Conservation (phyloP, 2,888 invertebrate genomes). For the Isotomurus palustris region DNA sequence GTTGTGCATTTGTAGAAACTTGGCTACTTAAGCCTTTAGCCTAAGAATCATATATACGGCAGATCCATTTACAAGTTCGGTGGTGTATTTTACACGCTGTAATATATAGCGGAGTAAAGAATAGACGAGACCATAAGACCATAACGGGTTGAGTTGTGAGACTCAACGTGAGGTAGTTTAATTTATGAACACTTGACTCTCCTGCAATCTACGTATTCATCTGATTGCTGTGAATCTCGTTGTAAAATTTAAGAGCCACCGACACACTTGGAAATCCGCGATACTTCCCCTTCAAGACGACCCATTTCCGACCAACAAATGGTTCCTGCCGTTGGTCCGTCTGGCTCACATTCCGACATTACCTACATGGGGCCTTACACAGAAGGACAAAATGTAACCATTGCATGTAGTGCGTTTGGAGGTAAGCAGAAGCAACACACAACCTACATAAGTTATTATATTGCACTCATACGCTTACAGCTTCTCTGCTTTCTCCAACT, state of each 20-base stretch:
- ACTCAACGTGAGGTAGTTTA: too few species aligned
- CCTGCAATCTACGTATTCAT: too few species aligned
- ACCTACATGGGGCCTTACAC: constrained; percentile 48
- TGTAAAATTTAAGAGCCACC: constrained; percentile 39
- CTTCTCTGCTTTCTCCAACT: too few species aligned
- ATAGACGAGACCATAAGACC: too few species aligned
- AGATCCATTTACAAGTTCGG: too few species aligned
- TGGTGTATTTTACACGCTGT: too few species aligned
- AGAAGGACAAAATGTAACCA: constrained; percentile 48
- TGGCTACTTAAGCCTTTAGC: too few species aligned
- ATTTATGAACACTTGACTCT: too few species aligned
- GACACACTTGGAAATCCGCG: constrained; percentile 42
- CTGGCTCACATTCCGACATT: constrained; percentile 41
- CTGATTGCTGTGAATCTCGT: background rate
- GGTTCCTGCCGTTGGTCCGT: constrained; percentile 25
- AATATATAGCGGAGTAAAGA: too few species aligned
- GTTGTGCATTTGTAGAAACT: too few species aligned
- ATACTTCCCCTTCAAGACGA: constrained; percentile 40
- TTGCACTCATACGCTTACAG: background rate
- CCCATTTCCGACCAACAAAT: constrained; percentile 44
- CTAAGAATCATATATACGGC: too few species aligned
- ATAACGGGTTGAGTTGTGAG: too few species aligned
- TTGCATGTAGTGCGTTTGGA: constrained; percentile 48
- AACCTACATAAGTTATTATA: background rate
- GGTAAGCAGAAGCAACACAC: constrained; percentile 47